Base-by-base conservation (phyloP, 2,888 invertebrate species). In the Drymonia ruficornis region DNA sequence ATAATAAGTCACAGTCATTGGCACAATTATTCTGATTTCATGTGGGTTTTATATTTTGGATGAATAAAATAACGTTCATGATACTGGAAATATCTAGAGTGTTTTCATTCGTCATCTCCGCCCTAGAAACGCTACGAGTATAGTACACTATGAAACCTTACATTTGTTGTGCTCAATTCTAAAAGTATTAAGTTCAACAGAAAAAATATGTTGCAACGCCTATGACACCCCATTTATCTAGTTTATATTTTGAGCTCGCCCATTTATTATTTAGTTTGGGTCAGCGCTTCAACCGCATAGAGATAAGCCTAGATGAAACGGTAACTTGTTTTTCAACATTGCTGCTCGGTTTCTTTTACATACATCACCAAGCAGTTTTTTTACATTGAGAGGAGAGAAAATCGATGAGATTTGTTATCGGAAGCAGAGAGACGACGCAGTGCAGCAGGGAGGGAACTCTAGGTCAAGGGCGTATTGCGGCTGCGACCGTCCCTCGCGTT, bases 381-480 rank as follows among this genome's bases (percentile, higher is more conserved):
- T n/a, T 4, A n/a, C n/a, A 36, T n/a, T n/a, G n/a, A 11, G n/a
- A n/a, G 4, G n/a, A 36, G 36, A 6, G 36, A 31, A 31, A 31
- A 31, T 2, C 31, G 31, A 36, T 36, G n/a, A 36, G 13, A n/a
- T 36, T 13, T n/a, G 36, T 36, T 36, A 36, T 36, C 54, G 72
- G 72, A 71, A 56, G 50, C 31, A 12, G 34, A 53, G 31, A 34
- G 61, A 70, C 70, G 64, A 75, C 70, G 72, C 72, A 67, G 63
- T 67, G 74, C 72, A 74, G 67, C 69, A 70, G 71, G 61, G 67
- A 74, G 67, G 74, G 53, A 52, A 59, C 59, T 69, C 51, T 68
- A 72, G 86, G 87, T 89, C 87, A 89, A 89, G 89, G 88, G 78
- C 86, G 76, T 49, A 65, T 56, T 64, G 78, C 73, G 79, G 72